Evolutionary conservation across 1,140 invertebrate genomes (phyloP), one percentile per base, ranked within the genome.

Genomic region (Bombus sylvicola): DNA sequence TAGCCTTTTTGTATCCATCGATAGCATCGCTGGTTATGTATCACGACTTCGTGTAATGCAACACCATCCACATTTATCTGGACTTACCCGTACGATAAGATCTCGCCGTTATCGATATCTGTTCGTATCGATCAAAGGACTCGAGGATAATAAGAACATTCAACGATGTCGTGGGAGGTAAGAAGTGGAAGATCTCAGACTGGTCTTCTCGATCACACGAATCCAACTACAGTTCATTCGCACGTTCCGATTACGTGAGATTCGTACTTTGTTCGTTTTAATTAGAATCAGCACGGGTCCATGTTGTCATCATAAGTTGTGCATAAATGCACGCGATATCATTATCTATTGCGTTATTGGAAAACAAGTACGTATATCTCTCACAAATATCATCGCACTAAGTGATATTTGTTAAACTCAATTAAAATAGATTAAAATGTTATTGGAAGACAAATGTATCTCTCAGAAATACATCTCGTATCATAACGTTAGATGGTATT

Each of bases 31-130:
- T 57, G 82, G 83, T 81, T 64, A 91, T 91, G 88, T 80, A 91
- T 91, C 90, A 89, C 68, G 72, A 66, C 73, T 89, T 88, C 73
- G 85, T 91, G 90, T 91, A 91, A 91, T 79, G 77, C 75, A 88
- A 91, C 88, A 91, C 90, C 90, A 62, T 83, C 73, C 80, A 79
- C 87, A 87, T 91, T 91, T 91, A 89, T 90, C 83, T 80, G 71
- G 89, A 83, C 88, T 79, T 83, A 82, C 76, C 79, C 82, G 80
- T 47, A 47, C 81, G 90, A 91, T 91, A 91, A 89, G 66, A 91
- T 91, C 90, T 73, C 66, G 47, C 81, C 81, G 88, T 86, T 91
- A 91, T 91, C 90, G 83, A 91, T 91, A 91, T 90, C 89, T 83
- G 78, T 86, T 79, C 81, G 78, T 86, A 90, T 90, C 83, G 86